phyloP scores from a whole-genome alignment of 2,113 vertebrate genomes.

The Zapornia atra region DNA sequence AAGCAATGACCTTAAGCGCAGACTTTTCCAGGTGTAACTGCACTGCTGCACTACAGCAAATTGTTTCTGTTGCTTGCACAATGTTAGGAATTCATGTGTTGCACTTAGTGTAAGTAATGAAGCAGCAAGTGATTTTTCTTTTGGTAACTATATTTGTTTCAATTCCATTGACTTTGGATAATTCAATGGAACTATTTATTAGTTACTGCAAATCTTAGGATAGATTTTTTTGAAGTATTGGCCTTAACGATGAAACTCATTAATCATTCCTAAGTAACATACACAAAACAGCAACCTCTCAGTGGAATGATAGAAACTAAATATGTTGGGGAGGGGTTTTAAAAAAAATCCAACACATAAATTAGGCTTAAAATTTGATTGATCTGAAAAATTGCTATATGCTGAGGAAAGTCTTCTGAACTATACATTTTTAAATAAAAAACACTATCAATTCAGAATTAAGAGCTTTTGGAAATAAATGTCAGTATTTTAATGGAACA shows the following conservation, averaged over 20 bases:
- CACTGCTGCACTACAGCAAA: background rate
- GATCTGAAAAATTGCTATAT: background rate
- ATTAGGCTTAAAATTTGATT: background rate
- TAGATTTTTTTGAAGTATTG: background rate
- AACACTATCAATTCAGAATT: background rate
- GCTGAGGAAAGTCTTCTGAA: background rate
- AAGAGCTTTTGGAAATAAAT: background rate
- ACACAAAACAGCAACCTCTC: background rate
- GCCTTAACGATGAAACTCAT: background rate
- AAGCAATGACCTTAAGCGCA: background rate
- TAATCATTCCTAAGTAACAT: background rate
- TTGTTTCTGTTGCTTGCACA: background rate
- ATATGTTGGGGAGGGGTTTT: background rate
- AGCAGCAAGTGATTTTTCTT: background rate
- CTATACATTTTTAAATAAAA: background rate
- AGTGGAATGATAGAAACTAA: background rate
- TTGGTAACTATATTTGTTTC: background rate
- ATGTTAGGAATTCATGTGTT: background rate
- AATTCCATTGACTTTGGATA: background rate
- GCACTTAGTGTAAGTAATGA: background rate
- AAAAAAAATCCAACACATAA: background rate
- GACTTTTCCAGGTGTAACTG: background rate
- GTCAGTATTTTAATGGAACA: background rate
- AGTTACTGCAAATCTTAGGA: background rate
- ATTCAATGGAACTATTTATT: background rate